phyloP scores from a whole-genome alignment of 2,888 invertebrate species.

The Scrobipalpa costella region DNA sequence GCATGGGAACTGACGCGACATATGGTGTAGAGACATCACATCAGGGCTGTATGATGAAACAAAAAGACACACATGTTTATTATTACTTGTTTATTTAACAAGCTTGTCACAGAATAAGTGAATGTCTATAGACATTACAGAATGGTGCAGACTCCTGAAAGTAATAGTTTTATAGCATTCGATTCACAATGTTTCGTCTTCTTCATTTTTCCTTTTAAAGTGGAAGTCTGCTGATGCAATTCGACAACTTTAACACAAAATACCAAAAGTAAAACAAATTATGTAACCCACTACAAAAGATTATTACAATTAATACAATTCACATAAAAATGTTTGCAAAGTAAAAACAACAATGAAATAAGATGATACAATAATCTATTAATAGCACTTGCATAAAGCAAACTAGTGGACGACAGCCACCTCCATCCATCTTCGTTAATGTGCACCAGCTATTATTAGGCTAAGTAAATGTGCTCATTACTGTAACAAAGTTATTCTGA shows the following conservation, averaged over 20 bases:
- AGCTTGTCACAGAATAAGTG: not conserved
- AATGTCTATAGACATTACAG: not conserved
- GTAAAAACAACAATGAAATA: not conserved
- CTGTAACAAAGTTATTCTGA: slow-evolving; percentile 18
- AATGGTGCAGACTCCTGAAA: too few species aligned
- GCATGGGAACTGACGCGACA: not conserved
- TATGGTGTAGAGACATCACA: not conserved
- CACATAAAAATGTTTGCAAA: too few species aligned
- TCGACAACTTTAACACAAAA: too few species aligned
- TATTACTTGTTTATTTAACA: not conserved
- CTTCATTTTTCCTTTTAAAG: too few species aligned
- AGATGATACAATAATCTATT: not conserved
- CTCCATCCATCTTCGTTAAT: slow-evolving; percentile 15
- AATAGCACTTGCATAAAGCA: slow-evolving; percentile 3
- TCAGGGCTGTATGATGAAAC: not conserved
- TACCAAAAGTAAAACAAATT: too few species aligned
- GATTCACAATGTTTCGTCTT: too few species aligned
- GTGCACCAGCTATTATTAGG: slow-evolving; percentile 7
- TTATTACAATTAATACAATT: not conserved
- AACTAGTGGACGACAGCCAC: slow-evolving; percentile 5
- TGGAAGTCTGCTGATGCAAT: too few species aligned
- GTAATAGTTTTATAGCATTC: too few species aligned
- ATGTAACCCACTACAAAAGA: too few species aligned
- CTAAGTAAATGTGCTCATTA: slow-evolving; percentile 18
- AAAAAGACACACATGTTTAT: not conserved